Base-by-base conservation (phyloP, 2,797 vertebrate genomes). In the Notolabrus celidotus region DNA sequence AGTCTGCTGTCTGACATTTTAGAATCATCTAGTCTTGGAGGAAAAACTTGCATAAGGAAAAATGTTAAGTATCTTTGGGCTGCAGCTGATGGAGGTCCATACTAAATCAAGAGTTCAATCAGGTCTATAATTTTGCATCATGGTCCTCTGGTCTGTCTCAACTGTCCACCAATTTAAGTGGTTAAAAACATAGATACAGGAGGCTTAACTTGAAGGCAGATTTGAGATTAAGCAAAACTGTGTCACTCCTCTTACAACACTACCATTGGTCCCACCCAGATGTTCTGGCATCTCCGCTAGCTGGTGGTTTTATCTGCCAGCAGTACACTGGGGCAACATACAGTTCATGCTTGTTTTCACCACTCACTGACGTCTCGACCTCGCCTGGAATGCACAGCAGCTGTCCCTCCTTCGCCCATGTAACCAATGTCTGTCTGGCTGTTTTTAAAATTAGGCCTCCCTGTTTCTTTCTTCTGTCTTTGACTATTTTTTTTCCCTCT, bases 331-430 rank as follows among this genome's bases (percentile, higher is more conserved):
- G 71, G 77, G 84, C 83, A 79, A 82, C 83, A 77, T 80, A 82
- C 68, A 87, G 83, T 83, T 86, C 86, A 89, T 77, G 86, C 86
- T 82, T 80, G 80, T 86, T 86, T 90, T 90, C 86, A 84, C 80
- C 81, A 66, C 84, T 86, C 71, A 42, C 83, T 88, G 84, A 89
- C 71, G 84, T 82, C 89, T 86, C 80, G 72, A 91, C 90, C 84
- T 86, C 71, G 85, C 87, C 89, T 90, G 92, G 93, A 93, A 94
- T 93, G 87, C 77, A 80, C 86, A 92, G 91, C 92, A 94, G 93
- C 92, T 93, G 87, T 90, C 88, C 82, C 86, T 82, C 67, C 74
- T 87, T 90, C 47, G 25, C 78, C 84, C 73, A 63, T 79, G 82
- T 75, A 90, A 90, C 86, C 88, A 72, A 77, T 82, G 85, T 89